phyloP scores from a whole-genome alignment of 2,113 vertebrate species.

The Diadophis punctatus region DNA sequence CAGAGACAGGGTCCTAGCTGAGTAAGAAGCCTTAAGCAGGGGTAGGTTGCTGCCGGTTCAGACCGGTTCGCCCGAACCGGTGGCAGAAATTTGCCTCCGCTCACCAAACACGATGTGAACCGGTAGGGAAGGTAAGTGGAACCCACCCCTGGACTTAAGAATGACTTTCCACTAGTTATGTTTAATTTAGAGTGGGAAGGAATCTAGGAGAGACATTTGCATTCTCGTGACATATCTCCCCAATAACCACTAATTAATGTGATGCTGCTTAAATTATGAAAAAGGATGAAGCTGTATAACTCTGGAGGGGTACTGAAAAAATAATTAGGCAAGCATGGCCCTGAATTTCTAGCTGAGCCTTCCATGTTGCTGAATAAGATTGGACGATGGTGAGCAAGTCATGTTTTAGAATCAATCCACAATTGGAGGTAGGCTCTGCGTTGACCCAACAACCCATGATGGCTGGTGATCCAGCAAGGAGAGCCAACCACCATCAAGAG shows the following conservation, averaged over 20 bases:
- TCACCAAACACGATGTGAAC: too few relatives aligned
- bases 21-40: background rate
- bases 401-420: background rate
- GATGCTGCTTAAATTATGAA: background rate
- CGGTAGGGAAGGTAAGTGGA: too few relatives aligned
- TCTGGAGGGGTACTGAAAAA: background rate
- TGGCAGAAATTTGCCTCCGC: too few relatives aligned
- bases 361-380: background rate
- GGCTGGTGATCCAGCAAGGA: background rate
- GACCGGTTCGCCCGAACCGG: too few relatives aligned
- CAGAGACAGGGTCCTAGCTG: background rate
- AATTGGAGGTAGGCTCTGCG: background rate
- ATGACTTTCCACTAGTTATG: fast-evolving
- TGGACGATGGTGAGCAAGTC: background rate
- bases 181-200: constrained; percentile 21
- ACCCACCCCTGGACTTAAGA: background rate
- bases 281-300: background rate
- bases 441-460: background rate
- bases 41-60: too few relatives aligned
- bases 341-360: background rate
- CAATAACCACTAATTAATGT: background rate
- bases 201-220: constrained; percentile 2
- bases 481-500: background rate
- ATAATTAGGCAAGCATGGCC: background rate
- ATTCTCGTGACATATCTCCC: background rate